These are phyloP conservation scores for Platysteira castanea DNA, from an alignment of 2,113 vertebrate genomes.

Conservation along the genomic window DNA sequence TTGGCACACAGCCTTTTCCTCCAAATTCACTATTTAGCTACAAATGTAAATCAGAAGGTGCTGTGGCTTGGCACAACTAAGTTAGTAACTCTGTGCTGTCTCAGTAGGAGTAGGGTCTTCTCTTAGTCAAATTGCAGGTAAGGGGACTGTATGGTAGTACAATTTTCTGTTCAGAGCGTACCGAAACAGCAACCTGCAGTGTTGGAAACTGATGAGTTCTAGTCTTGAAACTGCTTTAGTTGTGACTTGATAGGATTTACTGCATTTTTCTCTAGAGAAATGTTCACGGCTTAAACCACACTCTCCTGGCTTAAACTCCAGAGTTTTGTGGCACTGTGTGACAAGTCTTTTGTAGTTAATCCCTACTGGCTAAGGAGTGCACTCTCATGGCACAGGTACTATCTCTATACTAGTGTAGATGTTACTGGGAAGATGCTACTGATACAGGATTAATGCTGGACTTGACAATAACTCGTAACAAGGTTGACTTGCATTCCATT, in stretches of 20 bases:
- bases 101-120: background rate
- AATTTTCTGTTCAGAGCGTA: background rate
- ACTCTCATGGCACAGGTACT: background rate
- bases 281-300: background rate
- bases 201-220: background rate
- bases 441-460: background rate
- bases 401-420: background rate
- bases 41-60: background rate
- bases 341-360: background rate
- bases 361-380: background rate
- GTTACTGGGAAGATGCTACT: background rate
- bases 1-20: background rate
- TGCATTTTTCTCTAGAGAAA: background rate
- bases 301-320: background rate
- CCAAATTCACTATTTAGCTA: background rate
- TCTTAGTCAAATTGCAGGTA: background rate
- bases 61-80: constrained; percentile 14
- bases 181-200: background rate
- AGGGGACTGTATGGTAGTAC: background rate
- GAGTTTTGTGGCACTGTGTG: background rate
- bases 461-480: background rate
- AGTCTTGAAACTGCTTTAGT: background rate
- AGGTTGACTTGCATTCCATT: background rate
- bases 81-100: background rate
- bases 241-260: background rate